A percentile compares a stretch with the other conserved stretches of the same genome.
phyloP scores from a whole-genome alignment of 2,888 invertebrate species.

The Carpatolechia fugitivella region DNA sequence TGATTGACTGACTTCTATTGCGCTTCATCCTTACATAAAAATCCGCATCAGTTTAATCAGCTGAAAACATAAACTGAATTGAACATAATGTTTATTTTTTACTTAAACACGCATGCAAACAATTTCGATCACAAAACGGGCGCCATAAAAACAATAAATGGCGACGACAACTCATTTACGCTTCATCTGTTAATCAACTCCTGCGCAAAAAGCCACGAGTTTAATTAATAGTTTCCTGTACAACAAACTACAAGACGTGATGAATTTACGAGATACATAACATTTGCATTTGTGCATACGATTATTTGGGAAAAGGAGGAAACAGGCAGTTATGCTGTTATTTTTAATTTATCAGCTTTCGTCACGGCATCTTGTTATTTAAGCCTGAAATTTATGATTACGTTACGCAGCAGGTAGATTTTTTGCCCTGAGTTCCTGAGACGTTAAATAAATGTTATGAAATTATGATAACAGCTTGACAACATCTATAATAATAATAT shows the following conservation, averaged over 20 bases:
- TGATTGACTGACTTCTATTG: too few relatives aligned
- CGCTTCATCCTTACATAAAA: too few relatives aligned
- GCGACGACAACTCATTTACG: constrained; percentile 5
- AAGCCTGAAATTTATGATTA: too few relatives aligned
- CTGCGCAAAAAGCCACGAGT: constrained; percentile 10
- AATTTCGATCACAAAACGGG: background rate
- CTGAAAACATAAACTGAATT: too few relatives aligned
- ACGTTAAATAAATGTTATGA: too few relatives aligned
- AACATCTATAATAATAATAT: too few relatives aligned
- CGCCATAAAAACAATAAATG: background rate
- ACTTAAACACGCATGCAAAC: background rate
- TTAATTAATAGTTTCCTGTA: constrained; percentile 1
- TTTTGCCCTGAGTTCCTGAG: too few relatives aligned
- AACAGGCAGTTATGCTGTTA: background rate
- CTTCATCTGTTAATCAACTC: constrained; percentile 11
- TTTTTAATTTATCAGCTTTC: background rate
- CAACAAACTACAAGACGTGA: background rate
- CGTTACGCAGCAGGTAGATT: too few relatives aligned
- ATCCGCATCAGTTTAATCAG: too few relatives aligned
- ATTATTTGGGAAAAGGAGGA: background rate
- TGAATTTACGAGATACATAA: background rate
- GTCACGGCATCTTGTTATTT: background rate
- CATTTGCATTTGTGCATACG: background rate
- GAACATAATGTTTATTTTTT: too few relatives aligned
- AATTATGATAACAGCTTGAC: background rate